Evolutionary conservation across 35 echinoderm and acorn worm genomes (phyloP).

Genomic region (Ophioderma brevispina): DNA sequence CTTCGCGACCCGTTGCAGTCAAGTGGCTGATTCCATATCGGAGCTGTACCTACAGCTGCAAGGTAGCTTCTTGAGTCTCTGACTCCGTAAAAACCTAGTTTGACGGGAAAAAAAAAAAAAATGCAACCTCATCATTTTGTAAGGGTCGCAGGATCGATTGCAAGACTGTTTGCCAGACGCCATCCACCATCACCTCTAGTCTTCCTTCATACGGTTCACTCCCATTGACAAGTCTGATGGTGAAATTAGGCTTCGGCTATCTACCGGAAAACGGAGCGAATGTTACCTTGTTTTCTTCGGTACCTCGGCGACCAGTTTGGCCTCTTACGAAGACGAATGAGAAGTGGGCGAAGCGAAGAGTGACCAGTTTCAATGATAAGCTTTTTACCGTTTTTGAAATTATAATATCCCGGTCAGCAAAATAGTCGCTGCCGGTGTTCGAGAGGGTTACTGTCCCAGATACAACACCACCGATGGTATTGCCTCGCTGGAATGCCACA

Average conservation of each 20-base stretch:
- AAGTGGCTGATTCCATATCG: slow-evolving; percentile 32
- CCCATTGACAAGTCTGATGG: neutral
- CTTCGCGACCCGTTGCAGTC: slow-evolving; percentile 46
- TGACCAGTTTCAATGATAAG: neutral
- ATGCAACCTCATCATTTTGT: slow-evolving; percentile 32
- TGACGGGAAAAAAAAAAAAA: too few relatives aligned
- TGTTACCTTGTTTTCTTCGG: neutral
- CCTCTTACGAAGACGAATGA: neutral
- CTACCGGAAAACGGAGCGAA: neutral
- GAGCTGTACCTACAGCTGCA: slow-evolving; percentile 19
- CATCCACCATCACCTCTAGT: slow-evolving; percentile 38
- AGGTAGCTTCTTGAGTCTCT: neutral
- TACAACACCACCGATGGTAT: neutral
- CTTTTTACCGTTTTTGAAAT: neutral
- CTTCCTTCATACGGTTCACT: slow-evolving; percentile 6
- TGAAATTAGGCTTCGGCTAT: neutral
- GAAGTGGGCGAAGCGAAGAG: neutral
- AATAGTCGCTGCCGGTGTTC: neutral
- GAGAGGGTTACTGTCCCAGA: neutral
- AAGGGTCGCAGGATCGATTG: slow-evolving; percentile 15
- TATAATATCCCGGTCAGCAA: neutral
- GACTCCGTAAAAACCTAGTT: slow-evolving; percentile 30
- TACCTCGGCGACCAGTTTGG: neutral
- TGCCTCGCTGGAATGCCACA: neutral
- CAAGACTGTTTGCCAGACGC: slow-evolving; percentile 47